Evolutionary conservation across 2,113 vertebrate genomes (phyloP).

Genomic region (Poeciliopsis occidentalis): DNA sequence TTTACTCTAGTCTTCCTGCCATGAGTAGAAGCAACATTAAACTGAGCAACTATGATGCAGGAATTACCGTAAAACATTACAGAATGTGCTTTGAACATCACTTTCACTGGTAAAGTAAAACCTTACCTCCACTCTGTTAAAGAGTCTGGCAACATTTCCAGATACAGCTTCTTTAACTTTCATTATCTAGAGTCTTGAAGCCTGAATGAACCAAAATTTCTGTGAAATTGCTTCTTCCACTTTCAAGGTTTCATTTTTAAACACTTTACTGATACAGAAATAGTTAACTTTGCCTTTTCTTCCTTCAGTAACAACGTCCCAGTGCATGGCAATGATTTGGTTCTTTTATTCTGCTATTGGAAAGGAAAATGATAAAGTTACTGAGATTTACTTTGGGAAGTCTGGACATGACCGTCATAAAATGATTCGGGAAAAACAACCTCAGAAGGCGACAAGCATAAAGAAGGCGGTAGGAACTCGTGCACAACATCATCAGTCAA

Average conservation of each 20-base stretch:
- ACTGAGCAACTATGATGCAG: no score
- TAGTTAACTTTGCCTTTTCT: no score
- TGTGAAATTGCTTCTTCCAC: not conserved
- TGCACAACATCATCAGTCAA: constrained; percentile 17
- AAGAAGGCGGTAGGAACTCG: not conserved
- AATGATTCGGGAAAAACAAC: constrained; percentile 23
- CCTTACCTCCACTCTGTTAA: not conserved
- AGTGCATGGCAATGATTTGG: no score
- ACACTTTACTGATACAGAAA: not conserved
- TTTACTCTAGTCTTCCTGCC: no score
- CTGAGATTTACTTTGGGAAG: no score
- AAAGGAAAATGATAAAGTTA: no score
- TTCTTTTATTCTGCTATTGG: no score
- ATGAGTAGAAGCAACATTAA: no score
- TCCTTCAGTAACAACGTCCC: not conserved
- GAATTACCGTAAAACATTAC: no score
- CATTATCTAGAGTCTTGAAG: not conserved
- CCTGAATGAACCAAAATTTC: not conserved
- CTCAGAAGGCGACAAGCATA: not conserved
- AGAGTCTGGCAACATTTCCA: no score
- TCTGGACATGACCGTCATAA: not conserved
- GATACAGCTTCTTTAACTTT: not conserved
- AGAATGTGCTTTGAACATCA: not conserved
- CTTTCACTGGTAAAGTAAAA: not conserved
- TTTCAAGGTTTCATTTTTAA: not conserved